phyloP scores from a whole-genome alignment of 2,113 vertebrate genomes.

The Conger conger region DNA sequence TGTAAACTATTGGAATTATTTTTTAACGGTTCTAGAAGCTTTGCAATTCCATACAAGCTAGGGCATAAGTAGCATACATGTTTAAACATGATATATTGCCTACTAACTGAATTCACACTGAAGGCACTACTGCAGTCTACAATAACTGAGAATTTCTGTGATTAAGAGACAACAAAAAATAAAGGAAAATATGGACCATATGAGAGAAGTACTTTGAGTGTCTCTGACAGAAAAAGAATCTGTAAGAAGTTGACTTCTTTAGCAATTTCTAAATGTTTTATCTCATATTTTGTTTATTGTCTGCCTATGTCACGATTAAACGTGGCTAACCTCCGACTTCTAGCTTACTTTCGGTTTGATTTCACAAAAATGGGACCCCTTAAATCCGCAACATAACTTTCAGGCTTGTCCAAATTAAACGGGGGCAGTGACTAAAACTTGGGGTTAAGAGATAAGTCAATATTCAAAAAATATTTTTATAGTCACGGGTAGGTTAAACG shows the following conservation, averaged over 20 bases:
- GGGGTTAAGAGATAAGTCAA: background rate
- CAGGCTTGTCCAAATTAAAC: background rate
- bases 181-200: background rate
- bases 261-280: background rate
- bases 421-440: background rate
- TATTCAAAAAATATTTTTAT: background rate
- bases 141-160: background rate
- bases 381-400: background rate
- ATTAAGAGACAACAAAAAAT: background rate
- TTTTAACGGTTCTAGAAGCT: background rate
- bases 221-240: background rate
- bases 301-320: background rate
- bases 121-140: too few species aligned
- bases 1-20: background rate
- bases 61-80: background rate
- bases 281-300: background rate
- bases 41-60: background rate
- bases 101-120: background rate
- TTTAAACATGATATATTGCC: background rate
- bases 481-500: background rate
- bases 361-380: background rate
- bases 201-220: background rate
- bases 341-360: background rate
- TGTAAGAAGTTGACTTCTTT: background rate
- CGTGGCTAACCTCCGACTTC: background rate